These are phyloP conservation scores for Falco punctatus DNA, from an alignment of 2,113 vertebrate species.

Conservation along the genomic window DNA sequence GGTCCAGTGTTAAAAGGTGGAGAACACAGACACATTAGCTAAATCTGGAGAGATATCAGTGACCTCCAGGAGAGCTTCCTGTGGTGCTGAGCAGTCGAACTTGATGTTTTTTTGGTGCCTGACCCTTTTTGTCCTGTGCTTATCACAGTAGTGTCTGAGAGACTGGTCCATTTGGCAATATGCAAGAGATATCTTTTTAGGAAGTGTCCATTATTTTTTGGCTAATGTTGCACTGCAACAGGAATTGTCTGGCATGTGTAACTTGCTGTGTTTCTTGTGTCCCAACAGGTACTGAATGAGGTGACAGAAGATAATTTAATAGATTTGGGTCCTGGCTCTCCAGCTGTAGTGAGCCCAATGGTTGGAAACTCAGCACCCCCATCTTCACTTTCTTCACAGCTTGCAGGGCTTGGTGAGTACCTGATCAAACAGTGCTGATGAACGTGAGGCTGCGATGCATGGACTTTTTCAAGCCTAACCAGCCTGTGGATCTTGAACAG, in stretches of 20 bases:
- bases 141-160: background rate
- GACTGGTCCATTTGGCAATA: background rate
- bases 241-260: background rate
- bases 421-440: background rate
- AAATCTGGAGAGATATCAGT: background rate
- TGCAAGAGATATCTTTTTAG: background rate
- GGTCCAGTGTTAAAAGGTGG: background rate
- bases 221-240: background rate
- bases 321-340: conserved; percentile 95
- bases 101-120: background rate
- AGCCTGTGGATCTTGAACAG: background rate
- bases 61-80: background rate
- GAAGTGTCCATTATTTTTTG: background rate
- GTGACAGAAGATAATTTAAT: conserved; percentile 97
- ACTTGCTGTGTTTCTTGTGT: background rate
- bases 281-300: conserved; percentile 88
- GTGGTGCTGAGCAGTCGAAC: background rate
- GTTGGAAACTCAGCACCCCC: conserved; percentile 78
- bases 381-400: conserved; percentile 87
- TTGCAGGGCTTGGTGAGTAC: conserved; percentile 90
- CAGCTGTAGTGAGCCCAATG: conserved; percentile 95
- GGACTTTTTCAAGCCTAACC: background rate
- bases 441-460: background rate
- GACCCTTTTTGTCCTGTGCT: background rate
- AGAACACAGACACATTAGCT: background rate